Evolutionary conservation across 2,888 invertebrate genomes (phyloP), one percentile per base, ranked within the genome.

Genomic region (Heliconius sara): DNA sequence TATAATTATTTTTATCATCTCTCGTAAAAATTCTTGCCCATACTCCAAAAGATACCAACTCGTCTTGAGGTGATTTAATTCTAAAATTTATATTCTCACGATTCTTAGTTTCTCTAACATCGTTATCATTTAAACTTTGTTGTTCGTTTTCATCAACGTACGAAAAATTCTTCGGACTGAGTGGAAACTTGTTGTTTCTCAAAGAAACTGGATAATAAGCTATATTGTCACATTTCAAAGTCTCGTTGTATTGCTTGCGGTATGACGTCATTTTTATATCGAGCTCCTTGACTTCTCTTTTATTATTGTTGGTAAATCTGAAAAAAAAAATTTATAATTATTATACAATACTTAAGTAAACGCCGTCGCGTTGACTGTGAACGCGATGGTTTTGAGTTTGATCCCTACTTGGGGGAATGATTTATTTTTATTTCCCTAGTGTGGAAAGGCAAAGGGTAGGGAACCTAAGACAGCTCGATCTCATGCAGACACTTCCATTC

Each of bases 131-230:
- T 27, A 30, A 65, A 25, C 25, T 68, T 10, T 77, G 78, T n/a
- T 71, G 39, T 22, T 77, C 72, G 30, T 65, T 57, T 67, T 80
- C 72, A 80, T 76, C 85, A 43, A 76, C 79, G 79, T 89, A 92
- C 0, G 91, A 90, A 43, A 89, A 91, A 77, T 94, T 92, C 12
- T 84, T 82, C 0, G 91, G 87, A 12, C 88, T 88, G 0, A 96
- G 85, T 0, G 96, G 96, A 57, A 93, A 92, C 74, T 96, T 95
- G 39, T 91, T 93, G 60, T 92, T 91, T 79, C 91, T 89, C 3
- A 96, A 82, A 0, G 96, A 95, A 47, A 93, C 88, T 1, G 96
- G 96, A 81, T 90, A 95, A 83, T 96, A 96, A 2, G 92, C 87
- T 0, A 91, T 87, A 68, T 94, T 91, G 30, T 93, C 89, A 74